Conservation (phyloP, 1,140 invertebrate genomes). For the Hyles vespertilio region DNA sequence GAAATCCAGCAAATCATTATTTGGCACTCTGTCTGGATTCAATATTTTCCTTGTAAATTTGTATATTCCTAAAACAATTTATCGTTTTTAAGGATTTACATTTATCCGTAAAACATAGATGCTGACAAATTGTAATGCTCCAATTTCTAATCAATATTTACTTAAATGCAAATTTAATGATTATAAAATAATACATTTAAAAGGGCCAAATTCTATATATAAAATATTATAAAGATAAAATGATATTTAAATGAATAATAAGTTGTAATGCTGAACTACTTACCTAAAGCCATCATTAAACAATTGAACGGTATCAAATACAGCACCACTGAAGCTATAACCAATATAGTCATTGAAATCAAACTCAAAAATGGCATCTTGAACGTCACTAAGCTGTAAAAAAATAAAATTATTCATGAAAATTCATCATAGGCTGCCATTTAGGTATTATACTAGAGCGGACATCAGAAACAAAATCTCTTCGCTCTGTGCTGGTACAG, state of each 20-base stretch:
- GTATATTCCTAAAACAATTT: conserved; percentile 89
- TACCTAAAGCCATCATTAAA: conserved; percentile 83
- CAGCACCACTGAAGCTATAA: conserved; percentile 81
- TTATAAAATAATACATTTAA: no score
- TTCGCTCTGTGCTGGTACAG: no score
- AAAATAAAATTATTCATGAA: conserved; percentile 1
- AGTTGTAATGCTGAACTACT: conserved; percentile 10
- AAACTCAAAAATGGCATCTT: conserved; percentile 96
- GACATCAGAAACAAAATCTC: no score
- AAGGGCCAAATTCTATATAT: no score
- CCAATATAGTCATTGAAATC: conserved; percentile 85
- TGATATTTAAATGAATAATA: no score
- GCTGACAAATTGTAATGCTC: no score
- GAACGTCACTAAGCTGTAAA: conserved; percentile 93
- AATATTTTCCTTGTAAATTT: conserved; percentile 96
- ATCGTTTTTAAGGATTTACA: neutral
- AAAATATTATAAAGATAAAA: neutral
- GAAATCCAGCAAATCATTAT: conserved; percentile 97
- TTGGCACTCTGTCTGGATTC: conserved; percentile 92
- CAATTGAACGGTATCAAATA: conserved; percentile 94
- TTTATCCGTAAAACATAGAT: no score
- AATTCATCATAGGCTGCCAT: neutral
- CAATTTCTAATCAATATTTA: no score
- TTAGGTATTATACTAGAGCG: no score
- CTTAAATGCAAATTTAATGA: no score